Evolutionary conservation across 2,797 vertebrate genomes (phyloP), one percentile per base, ranked within the genome.

Genomic region (Mormyrus proboscirostris): DNA sequence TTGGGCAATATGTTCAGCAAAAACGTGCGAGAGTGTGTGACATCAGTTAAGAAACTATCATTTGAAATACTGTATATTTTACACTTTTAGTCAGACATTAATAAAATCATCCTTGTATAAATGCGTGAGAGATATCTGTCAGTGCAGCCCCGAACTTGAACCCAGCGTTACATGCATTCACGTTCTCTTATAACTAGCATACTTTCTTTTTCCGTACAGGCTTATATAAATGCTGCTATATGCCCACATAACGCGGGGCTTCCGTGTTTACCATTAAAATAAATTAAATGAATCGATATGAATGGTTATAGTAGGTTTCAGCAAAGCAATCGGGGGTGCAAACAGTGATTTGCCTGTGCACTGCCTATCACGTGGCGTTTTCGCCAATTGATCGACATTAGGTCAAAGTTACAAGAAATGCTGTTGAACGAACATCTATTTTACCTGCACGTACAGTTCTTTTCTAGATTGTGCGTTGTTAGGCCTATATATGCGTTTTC

Each of bases 401-500:
- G 44, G 82, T 89, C 53, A 62, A 85, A 33, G 88, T 89, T 59
- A 85, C 33, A 33, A 55, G 19, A 59, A 57, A 38, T 41, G 51
- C 38, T 85, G 79, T 19, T 79, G 29, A 50, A 84, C 7, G n/a
- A 10, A 65, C 33, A 44, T 65, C 19, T 16, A 33, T 89, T 57
- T 65, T 62, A 83, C 8, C 57, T 57, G 57, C 88, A 65, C 55
- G 44, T 83, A 85, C 44, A 65, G 22, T 85, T 83, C 7, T 29
- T 44, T 65, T 50, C 25, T 69, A 89, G 14, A 38, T 33, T 89
- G 51, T 84, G 73, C 38, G 9, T 85, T 65, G 55, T 51, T 89
- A 89, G 88, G 88, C 88, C 88, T 62, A 57, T 59, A 59, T 59
- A 59, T 65, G 55, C 57, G 38, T 85, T 89, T 50, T 62, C 55